Evolutionary conservation across 35 echinoderm and acorn worm genomes (phyloP).

Genomic region (Ptychodera flava): DNA sequence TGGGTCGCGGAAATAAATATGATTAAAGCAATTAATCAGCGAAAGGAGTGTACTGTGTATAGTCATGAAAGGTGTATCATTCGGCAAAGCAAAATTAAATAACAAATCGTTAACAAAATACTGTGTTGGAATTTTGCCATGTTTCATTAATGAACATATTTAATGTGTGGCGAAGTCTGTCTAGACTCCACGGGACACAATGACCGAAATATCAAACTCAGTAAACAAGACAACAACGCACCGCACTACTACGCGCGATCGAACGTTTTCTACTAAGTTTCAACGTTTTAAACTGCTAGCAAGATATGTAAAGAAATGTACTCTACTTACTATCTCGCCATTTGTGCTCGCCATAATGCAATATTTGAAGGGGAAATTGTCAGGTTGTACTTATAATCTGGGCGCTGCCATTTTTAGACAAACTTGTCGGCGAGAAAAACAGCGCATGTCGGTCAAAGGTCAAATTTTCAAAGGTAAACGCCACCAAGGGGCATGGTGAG

Average conservation of each 20-base stretch:
- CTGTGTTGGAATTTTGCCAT: not conserved
- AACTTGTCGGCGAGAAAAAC: not conserved
- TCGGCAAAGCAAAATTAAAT: too few species aligned
- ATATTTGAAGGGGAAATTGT: not conserved
- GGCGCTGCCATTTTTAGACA: not conserved
- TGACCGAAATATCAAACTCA: not conserved
- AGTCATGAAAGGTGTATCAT: too few species aligned
- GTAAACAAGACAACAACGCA: not conserved
- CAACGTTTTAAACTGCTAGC: not conserved
- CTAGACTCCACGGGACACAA: not conserved
- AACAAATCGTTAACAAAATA: too few species aligned
- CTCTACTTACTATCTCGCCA: not conserved
- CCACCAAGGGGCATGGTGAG: not conserved
- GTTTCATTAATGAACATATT: not conserved
- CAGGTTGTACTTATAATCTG: conserved; percentile 1
- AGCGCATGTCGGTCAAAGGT: not conserved
- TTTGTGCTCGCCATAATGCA: not conserved
- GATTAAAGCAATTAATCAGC: too few species aligned
- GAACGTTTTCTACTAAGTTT: not conserved
- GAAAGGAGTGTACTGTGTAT: too few species aligned
- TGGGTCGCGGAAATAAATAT: too few species aligned
- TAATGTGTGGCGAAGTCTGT: not conserved
- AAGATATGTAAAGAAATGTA: not conserved
- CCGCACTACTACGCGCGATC: not conserved
- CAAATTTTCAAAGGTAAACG: not conserved